Evolutionary conservation across 1,140 invertebrate genomes (phyloP).

Genomic region (Cepaea nemoralis): DNA sequence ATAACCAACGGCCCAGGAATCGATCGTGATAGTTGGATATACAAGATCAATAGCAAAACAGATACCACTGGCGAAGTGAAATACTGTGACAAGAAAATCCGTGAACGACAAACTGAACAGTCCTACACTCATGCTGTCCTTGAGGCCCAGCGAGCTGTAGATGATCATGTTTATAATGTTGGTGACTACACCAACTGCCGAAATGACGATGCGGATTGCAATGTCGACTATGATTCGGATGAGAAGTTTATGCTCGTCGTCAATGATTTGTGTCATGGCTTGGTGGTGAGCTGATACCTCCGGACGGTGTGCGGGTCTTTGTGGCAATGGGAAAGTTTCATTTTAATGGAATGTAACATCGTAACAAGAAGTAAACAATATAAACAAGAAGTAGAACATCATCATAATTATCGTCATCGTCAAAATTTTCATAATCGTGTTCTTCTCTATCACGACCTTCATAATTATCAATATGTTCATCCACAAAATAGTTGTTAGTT

Average conservation of each 20-base stretch:
- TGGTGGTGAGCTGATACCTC: no score
- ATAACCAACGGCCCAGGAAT: not conserved
- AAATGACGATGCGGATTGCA: not conserved
- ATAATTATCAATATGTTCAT: no score
- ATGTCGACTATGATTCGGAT: not conserved
- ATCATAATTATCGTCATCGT: no score
- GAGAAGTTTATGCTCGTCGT: not conserved
- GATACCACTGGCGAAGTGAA: not conserved
- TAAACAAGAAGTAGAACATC: no score
- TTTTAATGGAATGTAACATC: no score
- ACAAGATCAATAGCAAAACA: not conserved
- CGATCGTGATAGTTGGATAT: not conserved
- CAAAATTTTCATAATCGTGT: no score
- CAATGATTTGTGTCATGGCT: no score
- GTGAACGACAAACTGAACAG: not conserved
- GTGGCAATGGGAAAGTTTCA: no score
- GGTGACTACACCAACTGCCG: not conserved
- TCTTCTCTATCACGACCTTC: no score
- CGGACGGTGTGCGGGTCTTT: no score
- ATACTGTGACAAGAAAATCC: not conserved
- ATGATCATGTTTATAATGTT: not conserved
- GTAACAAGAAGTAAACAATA: no score
- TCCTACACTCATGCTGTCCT: conserved; percentile 3
- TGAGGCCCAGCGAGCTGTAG: not conserved
- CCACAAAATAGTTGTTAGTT: no score